Percentiles rank a stretch among this genome's conserved stretches.
phyloP scores from a whole-genome alignment of 2,797 vertebrate genomes.

The Fistularia tabacaria region DNA sequence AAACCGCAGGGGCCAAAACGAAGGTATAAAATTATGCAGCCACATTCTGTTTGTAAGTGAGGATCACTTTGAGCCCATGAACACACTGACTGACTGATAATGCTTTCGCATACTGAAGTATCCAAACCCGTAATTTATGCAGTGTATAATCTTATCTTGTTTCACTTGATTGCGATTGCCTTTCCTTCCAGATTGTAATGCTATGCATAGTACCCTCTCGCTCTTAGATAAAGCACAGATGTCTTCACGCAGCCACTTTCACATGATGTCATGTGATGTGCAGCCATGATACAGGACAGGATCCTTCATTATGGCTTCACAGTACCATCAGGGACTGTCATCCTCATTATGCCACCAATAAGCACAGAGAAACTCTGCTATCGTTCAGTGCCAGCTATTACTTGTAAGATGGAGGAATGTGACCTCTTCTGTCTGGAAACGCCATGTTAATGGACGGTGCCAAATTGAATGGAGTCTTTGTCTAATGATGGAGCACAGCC shows the following conservation, averaged over 20 bases:
- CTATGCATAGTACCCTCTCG: too few relatives aligned
- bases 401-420: slow-evolving; percentile 58
- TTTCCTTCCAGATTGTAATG: too few relatives aligned
- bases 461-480: slow-evolving; percentile 58
- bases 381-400: slow-evolving; percentile 41
- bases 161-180: slow-evolving; percentile 31
- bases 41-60: slow-evolving; percentile 5
- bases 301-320: slow-evolving; percentile 35
- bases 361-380: slow-evolving; percentile 21
- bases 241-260: slow-evolving; percentile 33
- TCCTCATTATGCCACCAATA: slow-evolving; percentile 38
- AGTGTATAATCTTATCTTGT: slow-evolving; percentile 5
- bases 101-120: slow-evolving; percentile 2
- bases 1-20: slow-evolving; percentile 7
- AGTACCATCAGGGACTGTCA: slow-evolving; percentile 18
- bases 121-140: slow-evolving; percentile 1
- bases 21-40: slow-evolving; percentile 8
- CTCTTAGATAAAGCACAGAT: slow-evolving; percentile 3
- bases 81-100: slow-evolving; percentile 1
- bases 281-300: slow-evolving; percentile 28
- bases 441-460: slow-evolving; percentile 57
- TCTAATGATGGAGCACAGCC: slow-evolving; percentile 32
- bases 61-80: not conserved
- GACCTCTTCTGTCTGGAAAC: slow-evolving; percentile 60
- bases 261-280: slow-evolving; percentile 46